Base-by-base conservation (phyloP, 2,888 invertebrate species). In the Coremacera marginata region DNA sequence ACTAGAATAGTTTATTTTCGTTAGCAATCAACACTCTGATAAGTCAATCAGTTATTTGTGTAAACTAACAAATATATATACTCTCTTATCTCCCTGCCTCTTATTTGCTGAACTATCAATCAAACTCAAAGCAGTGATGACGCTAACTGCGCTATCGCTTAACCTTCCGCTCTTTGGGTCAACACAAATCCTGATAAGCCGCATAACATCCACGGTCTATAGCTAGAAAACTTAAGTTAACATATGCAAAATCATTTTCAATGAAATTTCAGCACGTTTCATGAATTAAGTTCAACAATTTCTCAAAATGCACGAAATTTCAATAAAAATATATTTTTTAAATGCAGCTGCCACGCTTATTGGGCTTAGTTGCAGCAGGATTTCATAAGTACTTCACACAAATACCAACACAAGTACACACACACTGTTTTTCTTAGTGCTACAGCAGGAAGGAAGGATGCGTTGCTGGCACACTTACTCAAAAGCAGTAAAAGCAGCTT, bases 81-180 rank as follows among this genome's bases (percentile, higher is more conserved):
- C 8, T 55, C 9, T 55, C 55, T 55, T n/a, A 44, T 55, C 19
- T 22, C 19, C 8, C 11, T 27, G 5, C 2, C 27, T 22, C 16
- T 62, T 62, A 27, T 62, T 62, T 25, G 16, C 31, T 31, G 3
- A 0, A 5, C 27, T 62, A 9, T 31, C 16, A 62, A 27, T 25
- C 27, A 25, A 62, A 62, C 60, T 62, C 27, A 31, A 31, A 4
- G 2, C 1, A 44, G 44, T 62, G 25, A 62, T n/a, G 16, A 4
- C 16, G 52, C 34, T 52, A 52, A 19, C 55, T 11, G 22, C 57
- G 52, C 44, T 49, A 51, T 27, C 22, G 37, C 14, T 70, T 70
- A 74, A 55, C 75, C 27, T 16, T 16, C 11, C 49, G 37, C 75
- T 68, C 70, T 34, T 11, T n/a, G 68, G 75, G 75, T 75, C 62